phyloP scores from a whole-genome alignment of 2,113 vertebrate genomes.

The Paracanthobrama guichenoti region DNA sequence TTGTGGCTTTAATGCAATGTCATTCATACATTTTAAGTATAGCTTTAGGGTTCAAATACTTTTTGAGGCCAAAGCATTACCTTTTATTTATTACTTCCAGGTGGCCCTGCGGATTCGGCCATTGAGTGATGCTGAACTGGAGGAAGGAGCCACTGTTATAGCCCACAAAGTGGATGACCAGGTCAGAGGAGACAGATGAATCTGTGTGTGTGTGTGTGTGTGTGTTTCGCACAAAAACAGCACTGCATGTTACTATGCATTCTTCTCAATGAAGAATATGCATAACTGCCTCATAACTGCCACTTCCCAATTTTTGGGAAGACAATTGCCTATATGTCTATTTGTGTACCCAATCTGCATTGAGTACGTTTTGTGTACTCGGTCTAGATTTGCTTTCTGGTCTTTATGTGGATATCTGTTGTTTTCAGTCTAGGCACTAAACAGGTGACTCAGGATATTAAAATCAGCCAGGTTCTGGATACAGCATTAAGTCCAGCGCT shows the following conservation, averaged over 20 bases:
- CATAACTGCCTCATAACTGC: neutral
- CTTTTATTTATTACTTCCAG: constrained; percentile 62
- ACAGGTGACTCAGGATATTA: neutral
- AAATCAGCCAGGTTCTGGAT: neutral
- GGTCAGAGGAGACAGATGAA: constrained; percentile 68
- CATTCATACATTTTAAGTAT: neutral
- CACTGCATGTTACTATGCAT: neutral
- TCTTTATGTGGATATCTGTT: neutral
- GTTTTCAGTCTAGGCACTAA: neutral
- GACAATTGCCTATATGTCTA: neutral
- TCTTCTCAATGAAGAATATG: neutral
- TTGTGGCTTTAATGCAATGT: neutral
- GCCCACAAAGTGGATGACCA: constrained; percentile 87
- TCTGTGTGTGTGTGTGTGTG: constrained; percentile 35
- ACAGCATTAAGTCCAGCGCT: neutral
- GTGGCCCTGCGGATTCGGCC: constrained; percentile 89
- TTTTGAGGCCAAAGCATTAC: neutral
- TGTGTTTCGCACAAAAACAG: neutral
- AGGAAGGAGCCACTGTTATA: constrained; percentile 82
- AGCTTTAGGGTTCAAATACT: neutral
- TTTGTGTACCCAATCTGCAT: neutral
- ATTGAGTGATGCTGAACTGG: constrained; percentile 83
- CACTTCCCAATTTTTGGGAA: too few relatives aligned
- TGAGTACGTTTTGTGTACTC: neutral
- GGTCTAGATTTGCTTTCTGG: neutral